These are phyloP conservation scores for Drosophila rufa DNA, from an alignment of 1,140 invertebrate genomes.

Conservation along the genomic window DNA sequence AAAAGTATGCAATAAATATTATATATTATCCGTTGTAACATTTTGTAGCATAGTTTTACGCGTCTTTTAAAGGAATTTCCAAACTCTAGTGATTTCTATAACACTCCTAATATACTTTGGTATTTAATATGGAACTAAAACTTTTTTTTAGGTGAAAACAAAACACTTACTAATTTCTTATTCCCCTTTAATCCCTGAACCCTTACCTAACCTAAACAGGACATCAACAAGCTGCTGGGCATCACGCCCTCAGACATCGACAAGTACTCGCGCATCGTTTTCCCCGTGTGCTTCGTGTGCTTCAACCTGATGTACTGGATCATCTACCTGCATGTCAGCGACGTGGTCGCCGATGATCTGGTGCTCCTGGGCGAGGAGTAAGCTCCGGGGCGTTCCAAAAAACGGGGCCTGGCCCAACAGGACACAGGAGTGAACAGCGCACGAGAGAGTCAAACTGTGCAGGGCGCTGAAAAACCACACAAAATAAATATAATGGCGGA, in stretches of 20 bases:
- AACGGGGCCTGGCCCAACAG: slow-evolving; percentile 17
- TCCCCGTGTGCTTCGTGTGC: slow-evolving; percentile 98
- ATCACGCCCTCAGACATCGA: slow-evolving; percentile 98
- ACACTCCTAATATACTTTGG: neutral
- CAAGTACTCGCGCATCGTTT: slow-evolving; percentile 98
- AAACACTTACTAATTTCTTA: slow-evolving; percentile 1
- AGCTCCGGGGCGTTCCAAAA: neutral
- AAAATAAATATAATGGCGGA: slow-evolving; percentile 28
- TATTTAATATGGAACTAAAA: too few relatives aligned
- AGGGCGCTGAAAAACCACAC: slow-evolving; percentile 74
- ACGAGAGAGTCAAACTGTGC: slow-evolving; percentile 77
- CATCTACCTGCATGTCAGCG: slow-evolving; percentile 97
- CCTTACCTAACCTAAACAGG: slow-evolving; percentile 83
- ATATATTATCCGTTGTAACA: too few relatives aligned
- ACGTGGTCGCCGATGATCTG: slow-evolving; percentile 96
- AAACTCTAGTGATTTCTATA: too few relatives aligned
- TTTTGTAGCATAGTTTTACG: too few relatives aligned
- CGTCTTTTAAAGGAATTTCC: too few relatives aligned
- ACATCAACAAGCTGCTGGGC: slow-evolving; percentile 95
- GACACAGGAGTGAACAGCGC: slow-evolving; percentile 62
- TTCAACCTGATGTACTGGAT: slow-evolving; percentile 99
- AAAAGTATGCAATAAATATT: too few relatives aligned
- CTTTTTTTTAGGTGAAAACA: too few relatives aligned
- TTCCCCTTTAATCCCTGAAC: neutral
- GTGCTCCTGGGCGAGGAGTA: slow-evolving; percentile 92